Evolutionary conservation across 2,797 vertebrate genomes (phyloP).

Genomic region (Spheniscus humboldti): DNA sequence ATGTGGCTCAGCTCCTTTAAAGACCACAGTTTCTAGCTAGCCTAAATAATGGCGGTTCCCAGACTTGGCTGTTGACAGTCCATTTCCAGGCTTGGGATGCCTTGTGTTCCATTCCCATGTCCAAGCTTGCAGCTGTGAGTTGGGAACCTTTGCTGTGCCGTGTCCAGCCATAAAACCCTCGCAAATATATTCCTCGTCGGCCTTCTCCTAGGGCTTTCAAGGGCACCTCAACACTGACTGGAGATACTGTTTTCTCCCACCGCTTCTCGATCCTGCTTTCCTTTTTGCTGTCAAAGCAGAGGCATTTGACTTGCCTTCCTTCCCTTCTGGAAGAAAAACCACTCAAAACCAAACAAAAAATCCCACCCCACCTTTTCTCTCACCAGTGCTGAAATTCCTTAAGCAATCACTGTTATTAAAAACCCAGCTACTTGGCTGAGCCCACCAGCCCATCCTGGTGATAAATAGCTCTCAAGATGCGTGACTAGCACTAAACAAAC

Average conservation of each 20-base stretch:
- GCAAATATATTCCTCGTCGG: fast-evolving
- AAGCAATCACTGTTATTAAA: not conserved
- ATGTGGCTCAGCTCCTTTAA: not conserved
- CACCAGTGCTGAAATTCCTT: not conserved
- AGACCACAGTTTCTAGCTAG: not conserved
- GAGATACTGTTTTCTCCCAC: not conserved
- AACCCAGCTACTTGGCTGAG: not conserved
- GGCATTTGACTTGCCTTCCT: not conserved
- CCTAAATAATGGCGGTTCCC: not conserved
- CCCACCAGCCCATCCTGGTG: not conserved
- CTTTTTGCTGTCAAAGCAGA: not conserved
- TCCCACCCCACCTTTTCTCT: not conserved
- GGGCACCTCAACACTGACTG: not conserved
- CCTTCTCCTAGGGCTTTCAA: not conserved
- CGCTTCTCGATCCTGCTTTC: not conserved
- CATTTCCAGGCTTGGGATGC: not conserved
- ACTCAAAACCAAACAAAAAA: not conserved
- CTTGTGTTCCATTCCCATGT: not conserved
- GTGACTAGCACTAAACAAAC: not conserved
- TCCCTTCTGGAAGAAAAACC: not conserved
- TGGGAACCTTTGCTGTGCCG: not conserved
- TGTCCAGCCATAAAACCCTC: not conserved
- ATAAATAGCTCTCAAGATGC: not conserved
- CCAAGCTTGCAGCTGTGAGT: too few relatives aligned
- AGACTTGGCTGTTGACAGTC: not conserved